Conservation (phyloP, 2,113 vertebrate species). For the Nothoprocta perdicaria region DNA sequence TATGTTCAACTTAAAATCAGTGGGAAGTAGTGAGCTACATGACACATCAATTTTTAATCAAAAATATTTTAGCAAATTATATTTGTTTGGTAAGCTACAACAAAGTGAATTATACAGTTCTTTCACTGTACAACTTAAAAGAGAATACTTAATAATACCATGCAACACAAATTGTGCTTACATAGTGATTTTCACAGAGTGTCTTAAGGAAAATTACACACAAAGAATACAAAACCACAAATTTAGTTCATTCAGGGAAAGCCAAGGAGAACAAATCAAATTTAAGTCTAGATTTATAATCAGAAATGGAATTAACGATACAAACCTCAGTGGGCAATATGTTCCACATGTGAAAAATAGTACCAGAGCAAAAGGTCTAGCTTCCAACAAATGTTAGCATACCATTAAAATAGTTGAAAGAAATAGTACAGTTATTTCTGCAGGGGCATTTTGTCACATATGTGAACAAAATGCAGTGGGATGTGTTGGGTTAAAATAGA, state of each 20-base stretch:
- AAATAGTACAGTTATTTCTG: constrained; percentile 51
- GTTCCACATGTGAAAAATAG: constrained; percentile 34
- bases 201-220: constrained; percentile 61
- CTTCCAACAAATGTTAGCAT: constrained; percentile 26
- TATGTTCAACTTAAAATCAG: constrained; percentile 38
- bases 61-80: constrained; percentile 62
- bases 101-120: constrained; percentile 62
- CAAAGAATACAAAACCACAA: constrained; percentile 40
- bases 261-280: constrained; percentile 46
- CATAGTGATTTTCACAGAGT: constrained; percentile 66
- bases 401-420: constrained; percentile 33
- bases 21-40: constrained; percentile 1
- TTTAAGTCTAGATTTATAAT: constrained; percentile 34
- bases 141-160: constrained; percentile 64
- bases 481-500: constrained; percentile 49
- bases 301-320: constrained; percentile 37
- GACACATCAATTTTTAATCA: constrained; percentile 51
- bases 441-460: constrained; percentile 50
- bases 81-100: constrained; percentile 55
- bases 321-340: not conserved
- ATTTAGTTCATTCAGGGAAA: constrained; percentile 52
- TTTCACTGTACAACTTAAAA: constrained; percentile 48
- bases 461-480: constrained; percentile 58
- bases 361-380: not conserved
- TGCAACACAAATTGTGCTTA: constrained; percentile 37